Base-by-base conservation (phyloP, 2,113 vertebrate species). In the Cyanoramphus novaezelandiae region DNA sequence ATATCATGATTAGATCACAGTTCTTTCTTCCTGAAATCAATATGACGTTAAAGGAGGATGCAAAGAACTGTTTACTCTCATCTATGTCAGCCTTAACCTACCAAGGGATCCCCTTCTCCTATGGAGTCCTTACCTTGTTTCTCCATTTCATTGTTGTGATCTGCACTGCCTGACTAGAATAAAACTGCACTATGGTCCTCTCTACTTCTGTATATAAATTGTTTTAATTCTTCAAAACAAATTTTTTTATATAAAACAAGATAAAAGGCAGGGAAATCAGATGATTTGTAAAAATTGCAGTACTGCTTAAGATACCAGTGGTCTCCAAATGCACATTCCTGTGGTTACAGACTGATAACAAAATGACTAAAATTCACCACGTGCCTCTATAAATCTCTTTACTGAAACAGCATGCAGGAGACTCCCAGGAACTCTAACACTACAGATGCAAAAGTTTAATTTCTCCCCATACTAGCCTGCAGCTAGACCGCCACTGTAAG, bases 391-490 rank as follows among this genome's bases (percentile, higher is more conserved):
- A 95, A 96, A 95, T 97, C 86, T 95, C 88, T 93, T 92, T 80
- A 77, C 67, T 0, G 11, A 87, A 97, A 94, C 79, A 94, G 82
- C 67, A 70, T 86, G 59, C 24, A 70, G 55, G 60, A 93, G 41
- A 65, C 82, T 86, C 87, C 25, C 47, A 82, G 87, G 93, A 95
- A 82, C 87, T 77, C 31, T 72, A 90, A 87, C 49, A 47, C 50
- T 82, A 81, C 62, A 63, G 70, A 92, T 68, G 65, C 82, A 93
- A 96, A 97, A 82, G 37, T 76, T 93, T 96, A 89, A 97, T 97
- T 60, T 96, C 59, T 92, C 67, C 33, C 35, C 16, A 8, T 52
- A 52, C 14, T 87, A 49, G 77, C 89, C 94, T 94, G 88, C 67
- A 97, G 96, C 87, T 85, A 95, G 69, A 91, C 88, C 70, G 64